phyloP scores from a whole-genome alignment of 2,113 vertebrate species.

The Oncorhynchus kisutch region DNA sequence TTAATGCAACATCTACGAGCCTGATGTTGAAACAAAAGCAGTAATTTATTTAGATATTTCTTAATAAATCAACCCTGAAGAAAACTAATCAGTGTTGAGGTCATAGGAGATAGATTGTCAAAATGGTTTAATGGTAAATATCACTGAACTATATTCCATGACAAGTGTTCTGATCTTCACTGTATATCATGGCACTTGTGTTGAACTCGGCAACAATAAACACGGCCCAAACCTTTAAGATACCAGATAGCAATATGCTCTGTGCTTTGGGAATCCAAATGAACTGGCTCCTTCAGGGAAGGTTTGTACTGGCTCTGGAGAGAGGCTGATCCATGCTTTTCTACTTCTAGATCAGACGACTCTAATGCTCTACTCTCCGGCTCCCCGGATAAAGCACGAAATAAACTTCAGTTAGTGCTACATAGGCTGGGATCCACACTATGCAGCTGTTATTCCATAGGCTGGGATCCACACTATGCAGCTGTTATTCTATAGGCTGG shows the following conservation, averaged over 20 bases:
- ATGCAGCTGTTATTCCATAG: too few relatives aligned
- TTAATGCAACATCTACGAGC: neutral
- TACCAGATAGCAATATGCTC: slow-evolving; percentile 75
- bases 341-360: too few relatives aligned
- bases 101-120: slow-evolving; percentile 47
- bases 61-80: slow-evolving; percentile 37
- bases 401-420: too few relatives aligned
- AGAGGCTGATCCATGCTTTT: slow-evolving; percentile 70
- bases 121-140: slow-evolving; percentile 46
- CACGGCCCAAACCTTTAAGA: slow-evolving; percentile 68
- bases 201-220: slow-evolving; percentile 70
- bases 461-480: too few relatives aligned
- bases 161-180: slow-evolving; percentile 32
- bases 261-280: slow-evolving; percentile 77
- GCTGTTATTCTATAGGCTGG: too few relatives aligned
- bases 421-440: too few relatives aligned
- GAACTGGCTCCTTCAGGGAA: slow-evolving; percentile 73
- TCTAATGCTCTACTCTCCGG: too few relatives aligned
- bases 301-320: slow-evolving; percentile 72
- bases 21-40: slow-evolving; percentile 45
- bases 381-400: too few relatives aligned
- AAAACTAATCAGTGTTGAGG: slow-evolving; percentile 49
- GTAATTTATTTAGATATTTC: slow-evolving; percentile 28
- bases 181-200: slow-evolving; percentile 50
- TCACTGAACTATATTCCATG: slow-evolving; percentile 36